Percentiles rank a stretch among this genome's conserved stretches.
Evolutionary conservation across 2,797 vertebrate genomes (phyloP).

Genomic region (Propithecus deckenii): DNA sequence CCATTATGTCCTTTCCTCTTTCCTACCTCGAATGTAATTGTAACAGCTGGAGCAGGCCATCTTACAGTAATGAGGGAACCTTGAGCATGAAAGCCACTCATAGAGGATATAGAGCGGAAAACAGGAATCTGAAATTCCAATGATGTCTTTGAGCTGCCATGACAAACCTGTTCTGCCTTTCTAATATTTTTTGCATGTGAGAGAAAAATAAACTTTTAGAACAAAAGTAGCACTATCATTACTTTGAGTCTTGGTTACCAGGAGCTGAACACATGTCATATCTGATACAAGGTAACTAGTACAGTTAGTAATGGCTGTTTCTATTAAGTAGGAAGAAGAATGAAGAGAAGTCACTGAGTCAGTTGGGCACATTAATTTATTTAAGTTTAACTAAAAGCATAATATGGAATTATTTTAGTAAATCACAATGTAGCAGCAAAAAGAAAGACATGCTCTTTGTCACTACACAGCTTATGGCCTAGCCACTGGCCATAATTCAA

Average conservation of each 20-base stretch:
- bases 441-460: background rate
- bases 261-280: background rate
- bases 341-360: background rate
- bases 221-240: background rate
- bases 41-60: background rate
- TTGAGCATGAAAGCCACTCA: background rate
- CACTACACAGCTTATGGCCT: background rate
- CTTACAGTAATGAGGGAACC: background rate
- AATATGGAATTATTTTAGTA: background rate
- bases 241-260: background rate
- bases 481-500: background rate
- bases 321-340: background rate
- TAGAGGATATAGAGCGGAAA: background rate
- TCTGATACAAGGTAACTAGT: background rate
- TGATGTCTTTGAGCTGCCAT: background rate
- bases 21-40: background rate
- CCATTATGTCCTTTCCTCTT: accelerated
- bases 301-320: background rate
- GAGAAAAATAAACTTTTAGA: background rate
- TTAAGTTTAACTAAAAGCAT: background rate
- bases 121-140: background rate
- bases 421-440: background rate
- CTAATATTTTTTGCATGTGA: background rate
- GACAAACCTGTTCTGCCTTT: background rate
- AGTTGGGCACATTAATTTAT: background rate